These are phyloP conservation scores for Lucifuga dentata DNA, from an alignment of 2,113 vertebrate genomes.

Conservation along the genomic window DNA sequence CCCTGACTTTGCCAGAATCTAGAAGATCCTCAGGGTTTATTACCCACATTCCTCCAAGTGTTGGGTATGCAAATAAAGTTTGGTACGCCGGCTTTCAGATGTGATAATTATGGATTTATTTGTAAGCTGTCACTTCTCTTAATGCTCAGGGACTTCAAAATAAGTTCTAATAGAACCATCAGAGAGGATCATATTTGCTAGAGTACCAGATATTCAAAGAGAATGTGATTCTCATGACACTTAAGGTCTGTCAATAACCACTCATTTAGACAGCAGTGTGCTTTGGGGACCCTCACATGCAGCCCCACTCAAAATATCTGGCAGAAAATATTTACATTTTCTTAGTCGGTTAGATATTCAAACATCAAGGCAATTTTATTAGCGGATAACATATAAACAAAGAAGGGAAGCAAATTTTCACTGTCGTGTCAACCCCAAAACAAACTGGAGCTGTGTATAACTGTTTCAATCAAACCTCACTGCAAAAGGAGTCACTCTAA, in stretches of 20 bases:
- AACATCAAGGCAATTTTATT: slow-evolving; percentile 77
- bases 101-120: slow-evolving; percentile 89
- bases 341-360: slow-evolving; percentile 72
- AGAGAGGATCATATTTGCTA: slow-evolving; percentile 83
- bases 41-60: slow-evolving; percentile 79
- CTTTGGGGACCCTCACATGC: slow-evolving; percentile 79
- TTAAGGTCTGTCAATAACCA: slow-evolving; percentile 84
- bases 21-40: slow-evolving; percentile 80
- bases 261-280: slow-evolving; percentile 82
- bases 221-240: slow-evolving; percentile 76
- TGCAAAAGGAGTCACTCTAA: slow-evolving; percentile 9
- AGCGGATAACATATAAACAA: slow-evolving; percentile 64
- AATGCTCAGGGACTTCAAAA: slow-evolving; percentile 87
- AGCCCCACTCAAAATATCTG: slow-evolving; percentile 77
- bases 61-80: slow-evolving; percentile 84
- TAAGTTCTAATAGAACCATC: slow-evolving; percentile 84
- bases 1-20: slow-evolving; percentile 76
- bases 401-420: slow-evolving; percentile 63
- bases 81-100: slow-evolving; percentile 80
- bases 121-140: slow-evolving; percentile 88
- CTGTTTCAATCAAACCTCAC: slow-evolving; percentile 48
- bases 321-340: slow-evolving; percentile 80
- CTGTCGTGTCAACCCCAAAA: slow-evolving; percentile 70
- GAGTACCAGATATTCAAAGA: slow-evolving; percentile 81
- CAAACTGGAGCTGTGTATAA: slow-evolving; percentile 53